Conservation (phyloP, 2,888 invertebrate genomes). For the Dinocampus coccinellae region DNA sequence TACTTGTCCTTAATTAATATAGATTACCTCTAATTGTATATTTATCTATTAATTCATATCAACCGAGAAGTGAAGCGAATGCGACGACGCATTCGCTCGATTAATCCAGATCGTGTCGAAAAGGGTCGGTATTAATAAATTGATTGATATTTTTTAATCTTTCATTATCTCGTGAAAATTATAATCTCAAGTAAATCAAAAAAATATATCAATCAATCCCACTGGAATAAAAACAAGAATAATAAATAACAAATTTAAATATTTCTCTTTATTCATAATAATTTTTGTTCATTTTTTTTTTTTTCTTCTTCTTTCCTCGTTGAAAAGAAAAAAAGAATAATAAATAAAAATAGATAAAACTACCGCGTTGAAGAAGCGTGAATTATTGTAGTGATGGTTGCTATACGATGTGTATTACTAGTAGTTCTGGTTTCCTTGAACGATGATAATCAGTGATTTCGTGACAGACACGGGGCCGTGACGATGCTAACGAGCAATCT, state of each 20-base stretch:
- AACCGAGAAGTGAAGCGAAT: constrained; percentile 50
- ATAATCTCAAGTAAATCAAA: too few relatives aligned
- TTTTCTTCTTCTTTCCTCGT: too few relatives aligned
- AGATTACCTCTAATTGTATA: constrained; percentile 69
- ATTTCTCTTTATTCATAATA: too few relatives aligned
- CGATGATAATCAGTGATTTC: constrained; percentile 70
- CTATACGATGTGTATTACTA: constrained; percentile 47
- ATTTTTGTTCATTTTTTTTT: too few relatives aligned
- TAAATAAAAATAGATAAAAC: too few relatives aligned
- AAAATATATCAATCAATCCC: neutral
- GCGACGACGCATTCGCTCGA: constrained; percentile 56
- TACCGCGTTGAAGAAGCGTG: constrained; percentile 43
- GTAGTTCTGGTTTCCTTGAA: constrained; percentile 66
- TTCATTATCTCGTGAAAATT: neutral
- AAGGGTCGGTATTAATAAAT: constrained; percentile 63
- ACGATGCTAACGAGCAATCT: constrained; percentile 69
- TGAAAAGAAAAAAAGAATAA: too few relatives aligned
- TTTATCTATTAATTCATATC: constrained; percentile 69
- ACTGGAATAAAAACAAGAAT: too few relatives aligned
- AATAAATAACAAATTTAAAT: too few relatives aligned
- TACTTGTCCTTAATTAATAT: constrained; percentile 65
- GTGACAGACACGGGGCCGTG: constrained; percentile 70
- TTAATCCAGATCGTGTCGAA: constrained; percentile 64
- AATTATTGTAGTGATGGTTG: constrained; percentile 60
- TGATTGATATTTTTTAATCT: constrained; percentile 58